Percentiles rank a stretch among this genome's conserved stretches.
These are phyloP conservation scores for Ectemnius lituratus DNA, from an alignment of 2,888 invertebrate species.

Conservation along the genomic window DNA sequence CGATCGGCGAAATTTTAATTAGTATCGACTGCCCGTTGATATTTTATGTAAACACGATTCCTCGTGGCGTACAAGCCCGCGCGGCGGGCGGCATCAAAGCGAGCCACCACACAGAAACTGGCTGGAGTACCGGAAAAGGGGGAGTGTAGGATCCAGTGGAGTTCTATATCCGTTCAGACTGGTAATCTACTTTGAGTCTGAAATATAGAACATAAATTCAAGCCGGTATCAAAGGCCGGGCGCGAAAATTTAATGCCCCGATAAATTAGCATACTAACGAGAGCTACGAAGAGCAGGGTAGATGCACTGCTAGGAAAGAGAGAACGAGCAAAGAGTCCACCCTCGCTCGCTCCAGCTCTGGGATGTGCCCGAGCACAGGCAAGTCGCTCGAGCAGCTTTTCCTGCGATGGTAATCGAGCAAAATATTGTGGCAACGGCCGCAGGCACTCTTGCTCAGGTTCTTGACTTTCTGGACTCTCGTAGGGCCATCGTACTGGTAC, in stretches of 20 bases:
- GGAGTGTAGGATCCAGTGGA: slow-evolving; percentile 19
- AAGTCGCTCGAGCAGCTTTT: slow-evolving; percentile 63
- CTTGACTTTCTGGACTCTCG: slow-evolving; percentile 67
- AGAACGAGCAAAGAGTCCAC: slow-evolving; percentile 22
- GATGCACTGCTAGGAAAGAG: slow-evolving; percentile 13
- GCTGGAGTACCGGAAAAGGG: not conserved
- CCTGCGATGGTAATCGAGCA: slow-evolving; percentile 74
- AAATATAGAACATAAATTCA: slow-evolving; percentile 71
- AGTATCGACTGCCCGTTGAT: slow-evolving; percentile 17
- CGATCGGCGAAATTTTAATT: slow-evolving; percentile 17
- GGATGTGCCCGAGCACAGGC: slow-evolving; percentile 26
- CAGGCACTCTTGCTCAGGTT: slow-evolving; percentile 65
- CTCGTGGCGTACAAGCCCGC: not conserved
- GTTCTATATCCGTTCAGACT: slow-evolving; percentile 46
- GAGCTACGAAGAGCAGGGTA: slow-evolving; percentile 37
- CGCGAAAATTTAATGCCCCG: slow-evolving; percentile 72
- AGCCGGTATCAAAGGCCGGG: slow-evolving; percentile 59
- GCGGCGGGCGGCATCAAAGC: not conserved
- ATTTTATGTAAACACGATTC: slow-evolving; percentile 14
- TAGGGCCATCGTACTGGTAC: slow-evolving; percentile 59
- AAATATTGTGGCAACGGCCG: slow-evolving; percentile 75
- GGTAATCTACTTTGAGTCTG: slow-evolving; percentile 69
- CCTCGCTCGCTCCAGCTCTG: slow-evolving; percentile 19
- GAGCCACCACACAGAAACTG: too few relatives aligned
- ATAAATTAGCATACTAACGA: slow-evolving; percentile 77